Evolutionary conservation across 2,797 vertebrate species (phyloP).

Genomic region (Pangasius larnaudii): DNA sequence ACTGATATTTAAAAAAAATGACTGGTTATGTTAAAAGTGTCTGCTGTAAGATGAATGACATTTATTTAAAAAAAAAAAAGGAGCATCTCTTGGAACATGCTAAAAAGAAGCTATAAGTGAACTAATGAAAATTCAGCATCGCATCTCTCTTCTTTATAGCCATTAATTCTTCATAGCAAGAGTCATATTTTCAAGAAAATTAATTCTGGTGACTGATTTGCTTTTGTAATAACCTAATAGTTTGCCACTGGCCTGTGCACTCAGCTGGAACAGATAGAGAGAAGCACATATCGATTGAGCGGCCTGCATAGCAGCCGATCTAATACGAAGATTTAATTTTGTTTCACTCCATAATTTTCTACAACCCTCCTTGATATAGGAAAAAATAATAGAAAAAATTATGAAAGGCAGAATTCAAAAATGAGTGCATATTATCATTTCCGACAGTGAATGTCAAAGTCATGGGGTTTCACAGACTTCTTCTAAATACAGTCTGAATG

Average conservation of each 20-base stretch:
- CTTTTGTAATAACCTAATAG: conserved; percentile 81
- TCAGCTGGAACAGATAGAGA: conserved; percentile 75
- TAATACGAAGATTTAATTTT: conserved; percentile 71
- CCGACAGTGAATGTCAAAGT: conserved; percentile 30
- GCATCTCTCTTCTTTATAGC: conserved; percentile 57
- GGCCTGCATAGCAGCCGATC: conserved; percentile 63
- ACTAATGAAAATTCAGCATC: conserved; percentile 68
- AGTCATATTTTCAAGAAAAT: conserved; percentile 76
- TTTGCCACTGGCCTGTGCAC: conserved; percentile 73
- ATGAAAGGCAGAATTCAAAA: conserved; percentile 49
- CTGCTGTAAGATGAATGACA: conserved; percentile 15
- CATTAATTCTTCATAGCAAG: conserved; percentile 72
- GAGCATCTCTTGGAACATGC: background rate
- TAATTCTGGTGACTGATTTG: conserved; percentile 79
- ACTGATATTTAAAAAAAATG: background rate
- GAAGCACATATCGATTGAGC: conserved; percentile 73
- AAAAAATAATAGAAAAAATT: conserved; percentile 51
- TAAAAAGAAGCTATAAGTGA: conserved; percentile 50
- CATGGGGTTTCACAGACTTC: conserved; percentile 1
- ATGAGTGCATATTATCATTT: conserved; percentile 48
- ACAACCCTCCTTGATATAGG: conserved; percentile 61
- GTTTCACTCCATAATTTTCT: conserved; percentile 63
- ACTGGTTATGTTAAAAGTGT: conserved; percentile 21
- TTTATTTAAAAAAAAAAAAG: conserved; percentile 9
- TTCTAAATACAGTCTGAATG: conserved; percentile 36